A percentile compares a stretch with the other conserved stretches of the same genome.
Evolutionary conservation across 1,140 invertebrate species (phyloP).

Genomic region (Metopolophium dirhodum): DNA sequence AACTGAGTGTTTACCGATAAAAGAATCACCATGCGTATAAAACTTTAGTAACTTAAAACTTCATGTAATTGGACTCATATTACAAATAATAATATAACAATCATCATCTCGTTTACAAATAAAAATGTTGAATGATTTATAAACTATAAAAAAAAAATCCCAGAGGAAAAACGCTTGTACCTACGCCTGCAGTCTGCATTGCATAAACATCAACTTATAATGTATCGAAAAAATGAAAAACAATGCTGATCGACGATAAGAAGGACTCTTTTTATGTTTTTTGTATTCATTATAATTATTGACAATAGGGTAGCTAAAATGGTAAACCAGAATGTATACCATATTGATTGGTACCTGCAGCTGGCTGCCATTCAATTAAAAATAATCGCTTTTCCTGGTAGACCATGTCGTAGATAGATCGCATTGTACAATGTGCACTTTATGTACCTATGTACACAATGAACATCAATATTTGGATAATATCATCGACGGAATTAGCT

Average conservation of each 20-base stretch:
- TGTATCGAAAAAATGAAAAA: neutral
- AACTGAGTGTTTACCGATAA: too few species aligned
- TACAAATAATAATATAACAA: too few species aligned
- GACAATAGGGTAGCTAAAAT: neutral
- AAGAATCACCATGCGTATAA: too few species aligned
- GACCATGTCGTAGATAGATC: neutral
- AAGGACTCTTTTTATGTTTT: neutral
- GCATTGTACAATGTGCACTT: neutral
- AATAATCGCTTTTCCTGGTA: neutral
- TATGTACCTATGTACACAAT: neutral
- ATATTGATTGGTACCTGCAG: neutral
- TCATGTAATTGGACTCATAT: too few species aligned
- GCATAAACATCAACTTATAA: neutral
- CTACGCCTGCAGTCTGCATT: too few species aligned
- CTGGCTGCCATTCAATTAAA: neutral
- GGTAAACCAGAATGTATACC: neutral
- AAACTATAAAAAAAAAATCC: neutral
- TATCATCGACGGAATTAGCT: neutral
- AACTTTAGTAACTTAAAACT: too few species aligned
- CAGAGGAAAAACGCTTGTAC: neutral
- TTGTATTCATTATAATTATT: neutral
- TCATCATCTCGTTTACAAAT: too few species aligned
- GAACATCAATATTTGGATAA: slow-evolving; percentile 1
- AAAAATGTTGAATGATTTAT: neutral
- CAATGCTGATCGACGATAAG: neutral